Conservation (phyloP, 2,797 vertebrate genomes). For the Sardinella longiceps region DNA sequence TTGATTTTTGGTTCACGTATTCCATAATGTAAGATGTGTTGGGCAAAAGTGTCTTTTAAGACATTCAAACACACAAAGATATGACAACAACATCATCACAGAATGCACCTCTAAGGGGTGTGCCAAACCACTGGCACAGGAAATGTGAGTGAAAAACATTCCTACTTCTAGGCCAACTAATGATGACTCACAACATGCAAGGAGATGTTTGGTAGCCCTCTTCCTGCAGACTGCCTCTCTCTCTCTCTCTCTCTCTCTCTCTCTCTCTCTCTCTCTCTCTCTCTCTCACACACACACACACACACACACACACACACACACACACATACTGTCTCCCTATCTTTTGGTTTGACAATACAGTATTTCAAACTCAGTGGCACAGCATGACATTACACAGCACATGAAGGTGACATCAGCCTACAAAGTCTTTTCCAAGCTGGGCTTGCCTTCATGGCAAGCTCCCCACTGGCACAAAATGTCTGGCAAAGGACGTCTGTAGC, state of each 20-base stretch:
- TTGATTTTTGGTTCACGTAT: too few relatives aligned
- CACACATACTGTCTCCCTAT: background rate
- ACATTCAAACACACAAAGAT: too few relatives aligned
- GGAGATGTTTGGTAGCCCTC: background rate
- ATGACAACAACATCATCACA: too few relatives aligned
- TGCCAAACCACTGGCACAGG: background rate
- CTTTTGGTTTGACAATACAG: constrained; percentile 19
- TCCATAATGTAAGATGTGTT: too few relatives aligned
- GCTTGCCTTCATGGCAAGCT: background rate
- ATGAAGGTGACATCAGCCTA: constrained; percentile 19
- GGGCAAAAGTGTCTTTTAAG: too few relatives aligned
- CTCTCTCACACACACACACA: too few relatives aligned
- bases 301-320: too few relatives aligned
- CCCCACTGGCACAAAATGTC: background rate
- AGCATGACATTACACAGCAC: constrained; percentile 13
- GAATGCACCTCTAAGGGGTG: too few relatives aligned
- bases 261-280: background rate
- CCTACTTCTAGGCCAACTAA: background rate
- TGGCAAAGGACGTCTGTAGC: background rate
- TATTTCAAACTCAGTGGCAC: constrained; percentile 18
- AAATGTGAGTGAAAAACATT: background rate
- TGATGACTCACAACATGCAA: background rate
- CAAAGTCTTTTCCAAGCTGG: background rate
- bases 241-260: background rate
- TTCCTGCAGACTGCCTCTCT: background rate